Conservation (phyloP, 2,797 vertebrate species). For the Phoeniculus purpureus region DNA sequence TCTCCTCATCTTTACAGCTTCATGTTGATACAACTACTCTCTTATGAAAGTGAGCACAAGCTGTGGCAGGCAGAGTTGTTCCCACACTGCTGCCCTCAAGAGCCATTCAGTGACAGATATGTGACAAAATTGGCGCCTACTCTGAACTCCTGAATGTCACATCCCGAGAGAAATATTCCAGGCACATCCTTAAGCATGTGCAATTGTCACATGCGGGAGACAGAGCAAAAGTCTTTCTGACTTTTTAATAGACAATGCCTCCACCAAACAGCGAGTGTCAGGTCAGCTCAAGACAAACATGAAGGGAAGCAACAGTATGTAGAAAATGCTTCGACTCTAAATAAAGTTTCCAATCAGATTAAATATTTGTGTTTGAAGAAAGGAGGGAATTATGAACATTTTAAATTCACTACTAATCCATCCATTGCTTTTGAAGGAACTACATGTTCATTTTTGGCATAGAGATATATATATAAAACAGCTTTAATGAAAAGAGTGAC, state of each 20-base stretch:
- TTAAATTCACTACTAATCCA: neutral
- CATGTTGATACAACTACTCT: neutral
- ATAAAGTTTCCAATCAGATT: neutral
- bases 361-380: neutral
- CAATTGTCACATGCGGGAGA: neutral
- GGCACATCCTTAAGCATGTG: neutral
- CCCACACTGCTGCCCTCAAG: neutral
- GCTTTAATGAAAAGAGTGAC: no score
- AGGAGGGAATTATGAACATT: neutral
- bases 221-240: neutral
- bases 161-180: neutral
- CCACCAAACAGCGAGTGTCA: neutral
- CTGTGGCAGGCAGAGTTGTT: neutral
- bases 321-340: neutral
- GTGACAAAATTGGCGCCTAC: neutral
- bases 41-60: neutral
- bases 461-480: no score
- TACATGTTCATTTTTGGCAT: neutral
- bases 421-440: neutral
- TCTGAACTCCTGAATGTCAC: fast-evolving
- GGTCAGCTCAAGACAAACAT: neutral
- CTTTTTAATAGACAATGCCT: neutral
- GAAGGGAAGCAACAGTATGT: neutral
- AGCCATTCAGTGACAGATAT: neutral
- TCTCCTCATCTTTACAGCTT: neutral